Conservation (phyloP, 2,888 invertebrate genomes). For the Drosophila trichaetosa region DNA sequence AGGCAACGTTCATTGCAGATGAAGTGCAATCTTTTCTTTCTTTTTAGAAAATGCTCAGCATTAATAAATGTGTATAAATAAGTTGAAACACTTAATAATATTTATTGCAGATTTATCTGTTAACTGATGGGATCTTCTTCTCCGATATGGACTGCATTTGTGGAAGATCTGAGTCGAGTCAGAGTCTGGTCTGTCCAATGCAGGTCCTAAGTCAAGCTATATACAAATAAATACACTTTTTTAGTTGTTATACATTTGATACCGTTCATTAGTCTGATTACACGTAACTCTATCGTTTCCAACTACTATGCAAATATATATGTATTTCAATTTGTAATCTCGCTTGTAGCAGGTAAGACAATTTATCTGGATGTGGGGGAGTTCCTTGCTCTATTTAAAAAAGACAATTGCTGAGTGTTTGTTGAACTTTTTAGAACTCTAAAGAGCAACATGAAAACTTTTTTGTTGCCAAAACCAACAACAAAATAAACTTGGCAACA, state of each 20-base stretch:
- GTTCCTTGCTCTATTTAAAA: conserved; percentile 5
- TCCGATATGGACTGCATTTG: conserved; percentile 1
- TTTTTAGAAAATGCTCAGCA: background rate
- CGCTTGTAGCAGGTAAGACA: conserved; percentile 1
- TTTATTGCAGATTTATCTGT: background rate
- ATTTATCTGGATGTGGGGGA: background rate
- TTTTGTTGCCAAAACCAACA: conserved; percentile 9
- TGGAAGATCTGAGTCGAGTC: background rate
- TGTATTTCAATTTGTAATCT: conserved; percentile 36
- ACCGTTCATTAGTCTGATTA: conserved; percentile 66
- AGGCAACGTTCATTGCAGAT: background rate
- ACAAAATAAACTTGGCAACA: conserved; percentile 37
- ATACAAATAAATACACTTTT: background rate
- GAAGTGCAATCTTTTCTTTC: background rate
- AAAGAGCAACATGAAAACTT: conserved; percentile 31
- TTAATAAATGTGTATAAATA: background rate
- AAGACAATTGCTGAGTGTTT: conserved; percentile 33
- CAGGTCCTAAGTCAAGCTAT: background rate
- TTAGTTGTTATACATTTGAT: conserved; percentile 17
- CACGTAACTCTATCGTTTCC: conserved; percentile 19
- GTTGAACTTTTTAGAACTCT: conserved; percentile 64
- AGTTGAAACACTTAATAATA: background rate
- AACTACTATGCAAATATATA: conserved; percentile 7
- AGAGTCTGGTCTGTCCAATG: background rate
- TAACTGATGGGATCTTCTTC: background rate